These are phyloP conservation scores for Ischnura elegans DNA, from an alignment of 2,888 invertebrate genomes.

Conservation along the genomic window DNA sequence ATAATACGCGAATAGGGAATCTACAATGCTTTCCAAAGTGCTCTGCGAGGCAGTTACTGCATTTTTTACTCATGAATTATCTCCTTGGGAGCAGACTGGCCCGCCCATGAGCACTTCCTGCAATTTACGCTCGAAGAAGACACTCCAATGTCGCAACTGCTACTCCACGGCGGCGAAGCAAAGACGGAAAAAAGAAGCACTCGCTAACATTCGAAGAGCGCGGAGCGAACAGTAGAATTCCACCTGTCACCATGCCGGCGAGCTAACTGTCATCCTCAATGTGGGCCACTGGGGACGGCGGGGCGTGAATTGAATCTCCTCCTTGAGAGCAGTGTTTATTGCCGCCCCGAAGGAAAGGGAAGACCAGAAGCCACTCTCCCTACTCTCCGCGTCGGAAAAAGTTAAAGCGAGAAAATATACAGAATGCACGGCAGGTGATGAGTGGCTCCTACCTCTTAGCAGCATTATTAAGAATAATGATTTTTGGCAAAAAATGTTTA, in stretches of 20 bases:
- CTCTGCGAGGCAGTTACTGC: background rate
- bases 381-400: no score
- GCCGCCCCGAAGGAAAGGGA: background rate
- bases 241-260: conserved; percentile 20
- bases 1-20: background rate
- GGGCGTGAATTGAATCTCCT: conserved; percentile 10
- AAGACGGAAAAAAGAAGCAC: background rate
- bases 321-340: background rate
- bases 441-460: no score
- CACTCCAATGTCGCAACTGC: background rate
- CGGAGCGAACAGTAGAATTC: background rate
- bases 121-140: background rate
- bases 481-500: no score
- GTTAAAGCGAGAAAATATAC: background rate
- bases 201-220: background rate
- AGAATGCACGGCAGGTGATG: background rate
- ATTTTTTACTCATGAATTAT: background rate
- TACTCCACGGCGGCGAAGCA: background rate
- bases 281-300: background rate
- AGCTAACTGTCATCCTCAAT: background rate
- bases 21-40: background rate
- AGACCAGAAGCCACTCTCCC: background rate
- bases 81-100: background rate
- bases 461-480: no score
- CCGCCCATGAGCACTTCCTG: background rate